Conservation (phyloP, 1,140 invertebrate genomes). For the Hycleus cichorii region DNA sequence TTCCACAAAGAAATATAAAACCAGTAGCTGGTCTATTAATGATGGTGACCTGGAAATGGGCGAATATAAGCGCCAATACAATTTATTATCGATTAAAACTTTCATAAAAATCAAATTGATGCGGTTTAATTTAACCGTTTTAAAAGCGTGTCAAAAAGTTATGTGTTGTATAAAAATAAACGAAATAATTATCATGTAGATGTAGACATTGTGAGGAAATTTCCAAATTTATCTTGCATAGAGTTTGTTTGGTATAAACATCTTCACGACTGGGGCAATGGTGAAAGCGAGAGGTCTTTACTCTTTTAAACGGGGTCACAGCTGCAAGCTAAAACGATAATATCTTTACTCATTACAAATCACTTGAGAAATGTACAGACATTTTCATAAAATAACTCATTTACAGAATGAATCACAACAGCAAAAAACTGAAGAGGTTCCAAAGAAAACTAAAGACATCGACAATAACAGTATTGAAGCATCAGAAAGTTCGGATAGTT, state of each 20-base stretch:
- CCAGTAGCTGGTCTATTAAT: too few species aligned
- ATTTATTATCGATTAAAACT: too few species aligned
- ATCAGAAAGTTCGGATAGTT: conserved; percentile 5
- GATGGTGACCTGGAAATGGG: too few species aligned
- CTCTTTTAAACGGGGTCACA: conserved; percentile 17
- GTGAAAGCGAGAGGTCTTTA: conserved; percentile 36
- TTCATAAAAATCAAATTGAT: too few species aligned
- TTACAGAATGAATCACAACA: conserved; percentile 17
- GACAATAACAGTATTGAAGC: conserved; percentile 40
- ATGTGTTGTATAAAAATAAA: too few species aligned
- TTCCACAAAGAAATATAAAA: too few species aligned
- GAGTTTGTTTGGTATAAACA: too few species aligned
- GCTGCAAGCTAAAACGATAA: conserved; percentile 22
- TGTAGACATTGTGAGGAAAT: too few species aligned
- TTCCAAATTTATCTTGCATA: too few species aligned
- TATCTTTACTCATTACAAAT: too few species aligned
- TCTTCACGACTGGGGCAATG: conserved; percentile 26
- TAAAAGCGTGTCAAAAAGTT: neutral
- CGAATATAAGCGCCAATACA: too few species aligned
- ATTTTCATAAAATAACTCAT: neutral
- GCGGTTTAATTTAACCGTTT: neutral
- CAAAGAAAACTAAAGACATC: conserved; percentile 36
- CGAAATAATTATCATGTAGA: too few species aligned
- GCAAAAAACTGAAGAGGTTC: conserved; percentile 42
- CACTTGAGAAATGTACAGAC: neutral